Percentiles rank a stretch among this genome's conserved stretches.
Evolutionary conservation across 2,113 vertebrate genomes (phyloP).

Genomic region (Pelecanoides urinatrix): DNA sequence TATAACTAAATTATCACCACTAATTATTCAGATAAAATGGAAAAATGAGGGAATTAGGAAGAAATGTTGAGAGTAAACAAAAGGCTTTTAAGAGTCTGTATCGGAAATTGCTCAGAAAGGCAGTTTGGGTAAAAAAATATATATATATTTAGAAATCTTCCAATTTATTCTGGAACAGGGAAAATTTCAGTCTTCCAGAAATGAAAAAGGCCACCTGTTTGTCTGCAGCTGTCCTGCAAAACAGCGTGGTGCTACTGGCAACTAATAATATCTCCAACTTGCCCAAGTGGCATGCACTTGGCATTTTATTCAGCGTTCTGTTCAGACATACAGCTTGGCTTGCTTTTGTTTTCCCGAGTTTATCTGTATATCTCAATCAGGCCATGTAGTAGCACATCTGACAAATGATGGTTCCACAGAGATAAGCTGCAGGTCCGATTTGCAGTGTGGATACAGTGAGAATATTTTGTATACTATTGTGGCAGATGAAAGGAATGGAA

Average conservation of each 20-base stretch:
- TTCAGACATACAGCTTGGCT: not conserved
- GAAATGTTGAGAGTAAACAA: not conserved
- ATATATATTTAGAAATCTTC: not conserved
- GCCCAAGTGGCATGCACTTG: not conserved
- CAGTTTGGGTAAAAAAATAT: too few relatives aligned
- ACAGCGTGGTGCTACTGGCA: not conserved
- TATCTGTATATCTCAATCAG: conserved; percentile 51
- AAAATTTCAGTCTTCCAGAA: conserved; percentile 34
- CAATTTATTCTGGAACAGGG: not conserved
- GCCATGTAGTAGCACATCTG: not conserved
- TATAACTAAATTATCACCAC: not conserved
- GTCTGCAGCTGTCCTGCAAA: conserved; percentile 37
- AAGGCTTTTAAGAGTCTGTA: not conserved
- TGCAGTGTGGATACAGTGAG: not conserved
- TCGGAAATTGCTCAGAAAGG: not conserved
- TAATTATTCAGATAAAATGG: not conserved
- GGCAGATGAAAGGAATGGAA: conserved; percentile 25
- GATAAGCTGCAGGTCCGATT: conserved; percentile 4
- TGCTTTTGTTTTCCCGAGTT: conserved; percentile 42
- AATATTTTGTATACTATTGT: conserved; percentile 30
- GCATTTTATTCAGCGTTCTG: not conserved
- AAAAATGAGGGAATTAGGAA: not conserved
- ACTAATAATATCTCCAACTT: conserved; percentile 23
- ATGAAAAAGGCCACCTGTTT: conserved; percentile 40
- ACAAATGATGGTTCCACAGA: not conserved